A percentile compares a stretch with the other conserved stretches of the same genome.
These are phyloP conservation scores for Lasioglossum malachurum DNA, from an alignment of 2,888 invertebrate genomes.

Conservation along the genomic window DNA sequence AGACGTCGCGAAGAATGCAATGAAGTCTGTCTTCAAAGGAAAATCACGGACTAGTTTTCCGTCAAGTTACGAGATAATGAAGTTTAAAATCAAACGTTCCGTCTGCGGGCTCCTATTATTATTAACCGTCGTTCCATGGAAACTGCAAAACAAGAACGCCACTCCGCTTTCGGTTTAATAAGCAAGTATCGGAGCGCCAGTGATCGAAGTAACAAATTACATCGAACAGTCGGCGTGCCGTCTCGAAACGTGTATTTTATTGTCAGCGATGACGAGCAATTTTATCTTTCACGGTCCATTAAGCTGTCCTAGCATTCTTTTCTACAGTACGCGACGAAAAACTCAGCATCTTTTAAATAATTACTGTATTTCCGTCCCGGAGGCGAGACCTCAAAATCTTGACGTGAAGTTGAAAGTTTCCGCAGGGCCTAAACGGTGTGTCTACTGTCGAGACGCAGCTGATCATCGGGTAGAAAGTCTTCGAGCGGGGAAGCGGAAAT, in stretches of 20 bases:
- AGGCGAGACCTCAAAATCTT: too few species aligned
- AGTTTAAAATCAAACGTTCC: constrained; percentile 32
- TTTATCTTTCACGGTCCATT: neutral
- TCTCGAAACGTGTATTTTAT: neutral
- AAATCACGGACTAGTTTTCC: constrained; percentile 28
- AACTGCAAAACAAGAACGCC: neutral
- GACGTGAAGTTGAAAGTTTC: too few species aligned
- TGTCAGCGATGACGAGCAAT: neutral
- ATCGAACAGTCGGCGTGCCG: neutral
- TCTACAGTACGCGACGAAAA: neutral
- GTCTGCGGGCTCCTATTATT: neutral
- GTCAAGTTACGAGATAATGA: constrained; percentile 37
- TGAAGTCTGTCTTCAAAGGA: constrained; percentile 39
- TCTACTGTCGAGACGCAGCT: neutral
- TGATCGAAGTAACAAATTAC: neutral
- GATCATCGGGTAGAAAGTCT: neutral
- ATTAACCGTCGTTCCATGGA: neutral
- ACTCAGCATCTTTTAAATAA: too few species aligned
- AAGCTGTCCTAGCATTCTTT: neutral
- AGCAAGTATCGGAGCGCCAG: neutral
- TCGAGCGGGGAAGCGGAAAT: neutral
- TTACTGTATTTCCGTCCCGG: too few species aligned
- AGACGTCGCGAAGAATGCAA: constrained; percentile 25
- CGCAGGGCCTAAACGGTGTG: neutral
- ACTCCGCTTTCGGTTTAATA: neutral